These are phyloP conservation scores for Myrmecophaga tridactyla DNA, from an alignment of 2,113 vertebrate species.

Conservation along the genomic window DNA sequence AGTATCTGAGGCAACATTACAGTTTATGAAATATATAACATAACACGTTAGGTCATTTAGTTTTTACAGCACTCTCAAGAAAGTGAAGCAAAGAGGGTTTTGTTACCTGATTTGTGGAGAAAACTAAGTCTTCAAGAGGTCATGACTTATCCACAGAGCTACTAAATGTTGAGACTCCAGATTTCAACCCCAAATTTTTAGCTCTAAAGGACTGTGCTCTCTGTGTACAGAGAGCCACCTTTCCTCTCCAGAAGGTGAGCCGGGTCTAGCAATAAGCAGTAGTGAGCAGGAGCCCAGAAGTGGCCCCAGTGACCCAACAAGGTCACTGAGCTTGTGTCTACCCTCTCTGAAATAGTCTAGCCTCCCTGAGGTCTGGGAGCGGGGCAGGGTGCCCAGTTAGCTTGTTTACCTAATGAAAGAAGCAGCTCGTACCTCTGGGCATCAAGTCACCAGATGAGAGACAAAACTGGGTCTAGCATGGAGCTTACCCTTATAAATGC, in stretches of 20 bases:
- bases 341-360: background rate
- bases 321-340: too few species aligned
- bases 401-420: background rate
- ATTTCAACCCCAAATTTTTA: background rate
- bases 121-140: slow-evolving; percentile 5
- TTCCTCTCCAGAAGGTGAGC: background rate
- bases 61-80: background rate
- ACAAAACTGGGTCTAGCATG: background rate
- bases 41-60: background rate
- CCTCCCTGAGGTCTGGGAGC: background rate
- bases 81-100: background rate
- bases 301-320: background rate
- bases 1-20: background rate
- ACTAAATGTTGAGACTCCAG: background rate
- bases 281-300: background rate
- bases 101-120: slow-evolving; percentile 2
- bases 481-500: background rate
- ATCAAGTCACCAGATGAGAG: background rate
- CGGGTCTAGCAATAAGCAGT: background rate
- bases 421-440: background rate
- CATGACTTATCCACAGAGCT: background rate
- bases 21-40: background rate
- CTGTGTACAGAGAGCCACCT: background rate
- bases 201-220: background rate
- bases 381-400: background rate